Evolutionary conservation across 2,888 invertebrate genomes (phyloP).

Genomic region (Argyresthia albistria): DNA sequence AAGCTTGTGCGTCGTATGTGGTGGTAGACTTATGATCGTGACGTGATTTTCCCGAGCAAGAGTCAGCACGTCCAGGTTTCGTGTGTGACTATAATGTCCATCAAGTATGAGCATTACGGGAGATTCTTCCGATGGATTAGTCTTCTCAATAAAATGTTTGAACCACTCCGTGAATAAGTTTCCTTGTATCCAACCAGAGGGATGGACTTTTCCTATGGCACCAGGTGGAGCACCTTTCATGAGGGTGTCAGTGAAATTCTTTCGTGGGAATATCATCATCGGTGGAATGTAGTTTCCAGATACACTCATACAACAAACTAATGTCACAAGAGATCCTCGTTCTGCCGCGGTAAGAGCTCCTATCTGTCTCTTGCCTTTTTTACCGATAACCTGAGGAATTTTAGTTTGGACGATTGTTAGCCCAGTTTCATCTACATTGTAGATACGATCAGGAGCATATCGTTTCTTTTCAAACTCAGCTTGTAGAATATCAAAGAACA

Average conservation of each 20-base stretch:
- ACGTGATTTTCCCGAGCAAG: conserved; percentile 14
- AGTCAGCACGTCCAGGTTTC: conserved; percentile 14
- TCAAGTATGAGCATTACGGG: conserved; percentile 16
- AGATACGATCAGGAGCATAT: too few species aligned
- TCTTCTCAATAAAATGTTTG: conserved; percentile 4
- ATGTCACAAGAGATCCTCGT: conserved; percentile 8
- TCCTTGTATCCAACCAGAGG: conserved; percentile 10
- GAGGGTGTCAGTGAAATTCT: conserved; percentile 7
- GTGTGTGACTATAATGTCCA: conserved; percentile 16
- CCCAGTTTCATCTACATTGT: too few species aligned
- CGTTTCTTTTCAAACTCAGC: too few species aligned
- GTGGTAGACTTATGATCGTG: conserved; percentile 15
- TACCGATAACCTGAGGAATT: too few species aligned
- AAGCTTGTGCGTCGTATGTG: conserved; percentile 17
- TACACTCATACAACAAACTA: conserved; percentile 8
- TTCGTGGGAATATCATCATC: conserved; percentile 8
- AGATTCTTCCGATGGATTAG: conserved; percentile 12
- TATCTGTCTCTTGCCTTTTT: too few species aligned
- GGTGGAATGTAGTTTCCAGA: conserved; percentile 9
- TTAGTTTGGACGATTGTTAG: too few species aligned
- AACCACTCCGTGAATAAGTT: conserved; percentile 10
- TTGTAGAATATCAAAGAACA: too few species aligned
- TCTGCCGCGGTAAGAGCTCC: conserved; percentile 9
- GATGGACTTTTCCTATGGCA: conserved; percentile 6
- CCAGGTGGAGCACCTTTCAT: conserved; percentile 4